Percentiles rank a stretch among this genome's conserved stretches.
These are phyloP conservation scores for Clinocottus analis DNA, from an alignment of 2,113 vertebrate species.

Conservation along the genomic window DNA sequence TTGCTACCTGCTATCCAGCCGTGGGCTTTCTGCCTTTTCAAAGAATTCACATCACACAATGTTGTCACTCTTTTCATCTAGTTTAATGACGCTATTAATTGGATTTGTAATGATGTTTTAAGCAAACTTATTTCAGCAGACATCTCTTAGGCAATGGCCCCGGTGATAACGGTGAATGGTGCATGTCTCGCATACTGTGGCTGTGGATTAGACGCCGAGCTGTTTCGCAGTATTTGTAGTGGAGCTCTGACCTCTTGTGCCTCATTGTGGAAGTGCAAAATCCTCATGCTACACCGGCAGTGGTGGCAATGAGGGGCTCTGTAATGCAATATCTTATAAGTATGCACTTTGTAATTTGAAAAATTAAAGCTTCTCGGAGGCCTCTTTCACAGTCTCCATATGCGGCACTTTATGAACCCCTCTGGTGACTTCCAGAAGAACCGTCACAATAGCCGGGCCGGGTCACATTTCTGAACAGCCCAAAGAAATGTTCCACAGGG, in stretches of 20 bases:
- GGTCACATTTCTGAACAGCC: constrained; percentile 45
- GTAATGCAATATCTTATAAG: constrained; percentile 44
- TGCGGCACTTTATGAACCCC: constrained; percentile 42
- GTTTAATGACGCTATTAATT: constrained; percentile 77
- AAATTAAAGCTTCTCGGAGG: constrained; percentile 36
- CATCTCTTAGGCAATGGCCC: constrained; percentile 67
- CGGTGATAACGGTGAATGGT: constrained; percentile 62
- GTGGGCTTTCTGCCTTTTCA: constrained; percentile 55
- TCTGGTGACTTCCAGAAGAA: constrained; percentile 38
- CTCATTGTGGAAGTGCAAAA: constrained; percentile 67
- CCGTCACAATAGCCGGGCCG: constrained; percentile 10
- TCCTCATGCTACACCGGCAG: constrained; percentile 9
- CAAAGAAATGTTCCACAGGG: constrained; percentile 48
- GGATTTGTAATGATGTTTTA: constrained; percentile 80
- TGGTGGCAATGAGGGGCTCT: constrained; percentile 24
- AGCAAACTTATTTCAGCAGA: constrained; percentile 76
- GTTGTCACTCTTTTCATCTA: constrained; percentile 71
- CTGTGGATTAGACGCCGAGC: constrained; percentile 4
- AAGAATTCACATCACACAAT: constrained; percentile 41
- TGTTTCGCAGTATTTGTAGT: constrained; percentile 69
- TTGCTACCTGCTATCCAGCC: constrained; percentile 41
- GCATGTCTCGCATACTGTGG: constrained; percentile 52
- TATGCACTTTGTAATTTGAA: constrained; percentile 41
- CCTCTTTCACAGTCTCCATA: constrained; percentile 35
- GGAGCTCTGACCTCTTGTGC: constrained; percentile 83